Percentiles rank a stretch among this genome's conserved stretches.
These are phyloP conservation scores for Thryonomys swinderianus DNA, from an alignment of 2,113 vertebrate species.

Conservation along the genomic window DNA sequence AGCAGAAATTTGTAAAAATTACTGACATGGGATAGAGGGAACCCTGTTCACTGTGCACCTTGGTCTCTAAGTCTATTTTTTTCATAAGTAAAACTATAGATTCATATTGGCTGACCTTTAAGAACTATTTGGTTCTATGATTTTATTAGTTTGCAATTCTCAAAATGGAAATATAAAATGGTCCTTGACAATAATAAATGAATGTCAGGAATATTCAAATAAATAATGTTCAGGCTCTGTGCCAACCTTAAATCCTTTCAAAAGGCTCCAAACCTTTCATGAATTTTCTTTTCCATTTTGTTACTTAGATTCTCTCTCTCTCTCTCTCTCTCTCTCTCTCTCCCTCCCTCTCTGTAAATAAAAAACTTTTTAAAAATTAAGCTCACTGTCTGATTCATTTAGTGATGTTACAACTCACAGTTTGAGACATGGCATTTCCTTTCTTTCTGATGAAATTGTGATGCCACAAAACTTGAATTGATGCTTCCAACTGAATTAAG, in stretches of 20 bases:
- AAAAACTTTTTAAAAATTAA: slow-evolving; percentile 49
- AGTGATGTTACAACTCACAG: slow-evolving; percentile 52
- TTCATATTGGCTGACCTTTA: background rate
- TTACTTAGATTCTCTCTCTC: background rate
- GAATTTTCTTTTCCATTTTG: slow-evolving; percentile 2
- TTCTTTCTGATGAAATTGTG: slow-evolving; percentile 74
- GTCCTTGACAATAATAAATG: background rate
- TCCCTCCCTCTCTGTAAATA: slow-evolving; percentile 55
- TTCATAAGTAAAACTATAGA: background rate
- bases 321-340: too few species aligned
- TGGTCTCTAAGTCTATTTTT: background rate
- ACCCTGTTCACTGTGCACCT: background rate
- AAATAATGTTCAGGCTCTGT: background rate
- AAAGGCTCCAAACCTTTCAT: background rate
- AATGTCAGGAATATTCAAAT: slow-evolving; percentile 32
- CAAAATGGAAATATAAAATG: slow-evolving; percentile 37
- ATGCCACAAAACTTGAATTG: slow-evolving; percentile 70
- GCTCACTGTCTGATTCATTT: slow-evolving; percentile 66
- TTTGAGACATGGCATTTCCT: slow-evolving; percentile 70
- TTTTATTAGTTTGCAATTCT: slow-evolving; percentile 47
- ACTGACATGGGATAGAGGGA: background rate
- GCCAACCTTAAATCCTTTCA: slow-evolving; percentile 13
- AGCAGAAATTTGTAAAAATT: background rate
- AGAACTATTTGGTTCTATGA: background rate
- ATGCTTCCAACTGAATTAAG: slow-evolving; percentile 70